Base-by-base conservation (phyloP, 1,140 invertebrate species). In the Gonatopus flavifemur region DNA sequence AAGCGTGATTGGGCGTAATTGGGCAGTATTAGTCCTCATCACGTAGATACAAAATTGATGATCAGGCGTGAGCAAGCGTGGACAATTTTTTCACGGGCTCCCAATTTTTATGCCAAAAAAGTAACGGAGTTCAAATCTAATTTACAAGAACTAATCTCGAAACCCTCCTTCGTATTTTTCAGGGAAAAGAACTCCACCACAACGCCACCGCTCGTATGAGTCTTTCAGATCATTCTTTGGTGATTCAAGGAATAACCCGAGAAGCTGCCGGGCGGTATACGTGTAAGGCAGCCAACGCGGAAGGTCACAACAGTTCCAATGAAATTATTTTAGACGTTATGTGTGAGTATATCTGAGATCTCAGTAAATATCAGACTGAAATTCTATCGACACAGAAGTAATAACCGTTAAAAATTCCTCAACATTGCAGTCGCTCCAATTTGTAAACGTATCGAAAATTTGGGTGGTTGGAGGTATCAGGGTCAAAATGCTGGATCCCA, bases 171-270 rank as follows among this genome's bases (percentile, higher is more conserved):
- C 12, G 25, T 28, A 7, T 56, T 59, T n/a, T 59, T 25, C 69
- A 84, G 82, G 77, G 72, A 41, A 76, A 77, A 52, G 78, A 81
- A 63, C 71, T 84, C 32, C 73, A 73, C 47, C 79, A 81, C 59
- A 83, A 84, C 64, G 76, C 75, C 22, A 74, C 74, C 33, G 77
- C 74, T 12, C 80, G 82, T 21, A 69, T 85, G 18, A 80, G 84
- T 18, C 72, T 83, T 49, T 83, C 80, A 53, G 82, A 83, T 69
- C 77, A 80, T 53, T 82, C 82, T 49, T 71, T 86, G 28, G 81
- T 84, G 15, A 76, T 86, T 41, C 83, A 85, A 55, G 76, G 79
- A 43, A 80, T 86, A 59, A 83, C 76, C 33, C 67, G 80, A 49
- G 76, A 78, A 49, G 76, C 81, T 28, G 77, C 81, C 25, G 84